phyloP scores from a whole-genome alignment of 2,888 invertebrate species.

The Operophtera brumata region DNA sequence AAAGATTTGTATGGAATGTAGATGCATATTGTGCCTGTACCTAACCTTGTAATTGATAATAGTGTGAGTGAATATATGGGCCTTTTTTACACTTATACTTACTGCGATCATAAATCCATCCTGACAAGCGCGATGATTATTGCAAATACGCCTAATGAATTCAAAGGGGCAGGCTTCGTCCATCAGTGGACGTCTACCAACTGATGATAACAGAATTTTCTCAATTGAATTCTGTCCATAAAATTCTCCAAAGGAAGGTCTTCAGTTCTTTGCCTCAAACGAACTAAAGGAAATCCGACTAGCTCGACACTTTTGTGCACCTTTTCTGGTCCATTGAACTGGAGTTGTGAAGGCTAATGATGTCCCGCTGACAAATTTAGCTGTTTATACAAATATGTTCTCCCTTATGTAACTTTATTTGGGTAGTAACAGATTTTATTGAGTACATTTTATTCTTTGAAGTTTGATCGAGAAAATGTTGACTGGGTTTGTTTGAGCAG shows the following conservation, averaged over 20 bases:
- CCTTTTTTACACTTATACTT: too few species aligned
- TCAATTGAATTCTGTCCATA: slow-evolving; percentile 16
- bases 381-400: slow-evolving; percentile 22
- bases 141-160: background rate
- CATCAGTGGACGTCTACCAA: too few species aligned
- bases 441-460: background rate
- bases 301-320: slow-evolving; percentile 32
- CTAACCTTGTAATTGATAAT: too few species aligned
- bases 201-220: background rate
- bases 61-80: too few species aligned
- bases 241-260: slow-evolving; percentile 11
- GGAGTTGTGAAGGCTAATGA: slow-evolving; percentile 32
- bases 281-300: slow-evolving; percentile 24
- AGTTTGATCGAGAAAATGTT: background rate
- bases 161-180: too few species aligned
- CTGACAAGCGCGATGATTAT: too few species aligned
- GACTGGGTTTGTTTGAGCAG: too few species aligned
- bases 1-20: too few species aligned
- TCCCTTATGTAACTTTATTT: slow-evolving; percentile 2
- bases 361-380: slow-evolving; percentile 26
- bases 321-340: slow-evolving; percentile 32
- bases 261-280: slow-evolving; percentile 26
- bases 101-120: too few species aligned
- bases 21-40: too few species aligned
- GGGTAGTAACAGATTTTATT: background rate